Percentiles rank a stretch among this genome's conserved stretches.
These are phyloP conservation scores for Temnothorax curvispinosus DNA, from an alignment of 1,140 invertebrate species.

Conservation along the genomic window DNA sequence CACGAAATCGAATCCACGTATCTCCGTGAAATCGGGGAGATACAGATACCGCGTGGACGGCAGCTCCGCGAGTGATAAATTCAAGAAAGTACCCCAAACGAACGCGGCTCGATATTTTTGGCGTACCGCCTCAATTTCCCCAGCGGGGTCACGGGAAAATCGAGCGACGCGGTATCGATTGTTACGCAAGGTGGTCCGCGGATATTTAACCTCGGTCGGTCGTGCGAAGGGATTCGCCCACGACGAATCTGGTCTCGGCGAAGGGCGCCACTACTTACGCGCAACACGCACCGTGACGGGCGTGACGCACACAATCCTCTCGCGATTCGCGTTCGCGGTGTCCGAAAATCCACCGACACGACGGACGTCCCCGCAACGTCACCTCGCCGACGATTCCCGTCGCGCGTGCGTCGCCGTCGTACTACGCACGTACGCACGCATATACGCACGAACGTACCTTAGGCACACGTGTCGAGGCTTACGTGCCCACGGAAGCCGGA, in stretches of 20 bases:
- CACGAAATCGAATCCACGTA: background rate
- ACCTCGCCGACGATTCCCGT: background rate
- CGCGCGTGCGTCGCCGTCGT: constrained; percentile 2
- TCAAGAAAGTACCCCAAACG: background rate
- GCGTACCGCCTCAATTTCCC: background rate
- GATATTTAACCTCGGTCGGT: background rate
- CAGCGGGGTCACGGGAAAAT: constrained; percentile 1
- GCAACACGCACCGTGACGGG: background rate
- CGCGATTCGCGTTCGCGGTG: background rate
- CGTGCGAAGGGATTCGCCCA: background rate
- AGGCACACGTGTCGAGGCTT: constrained; percentile 1
- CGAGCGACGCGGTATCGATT: constrained; percentile 50
- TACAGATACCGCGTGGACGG: too few species aligned
- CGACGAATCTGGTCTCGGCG: background rate
- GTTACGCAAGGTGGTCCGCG: background rate
- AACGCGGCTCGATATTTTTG: constrained; percentile 32
- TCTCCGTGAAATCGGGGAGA: background rate
- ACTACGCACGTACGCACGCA: background rate
- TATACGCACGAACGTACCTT: too few species aligned
- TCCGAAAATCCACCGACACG: constrained; percentile 4
- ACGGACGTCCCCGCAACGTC: background rate
- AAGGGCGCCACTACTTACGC: too few species aligned
- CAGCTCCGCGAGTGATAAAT: background rate
- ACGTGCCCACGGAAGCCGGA: background rate
- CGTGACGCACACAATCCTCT: background rate